Conservation (phyloP, 2,113 vertebrate genomes). For the Nanorana parkeri region DNA sequence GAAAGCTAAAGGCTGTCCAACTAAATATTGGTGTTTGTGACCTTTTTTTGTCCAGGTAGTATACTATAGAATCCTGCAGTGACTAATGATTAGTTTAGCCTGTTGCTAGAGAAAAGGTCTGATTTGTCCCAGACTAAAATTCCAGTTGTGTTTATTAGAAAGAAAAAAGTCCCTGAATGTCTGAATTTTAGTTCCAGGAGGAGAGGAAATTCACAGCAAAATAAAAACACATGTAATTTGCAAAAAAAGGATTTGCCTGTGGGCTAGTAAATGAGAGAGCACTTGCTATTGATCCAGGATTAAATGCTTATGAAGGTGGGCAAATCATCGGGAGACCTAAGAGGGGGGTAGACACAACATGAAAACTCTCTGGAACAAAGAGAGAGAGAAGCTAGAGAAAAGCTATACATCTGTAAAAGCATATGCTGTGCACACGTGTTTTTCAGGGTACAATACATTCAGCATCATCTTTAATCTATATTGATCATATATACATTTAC, state of each 20-base stretch:
- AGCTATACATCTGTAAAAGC: not conserved
- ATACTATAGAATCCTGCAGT: no score
- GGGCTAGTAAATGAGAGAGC: slow-evolving; percentile 47
- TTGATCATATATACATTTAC: no score
- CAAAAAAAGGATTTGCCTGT: slow-evolving; percentile 50
- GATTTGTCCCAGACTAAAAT: slow-evolving; percentile 16
- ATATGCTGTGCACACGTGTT: not conserved
- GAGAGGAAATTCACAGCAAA: slow-evolving; percentile 52
- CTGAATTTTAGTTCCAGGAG: slow-evolving; percentile 12
- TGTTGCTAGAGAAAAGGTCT: not conserved
- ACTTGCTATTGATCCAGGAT: slow-evolving; percentile 52
- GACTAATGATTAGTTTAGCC: no score
- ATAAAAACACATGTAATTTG: slow-evolving; percentile 55
- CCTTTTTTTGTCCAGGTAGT: no score
- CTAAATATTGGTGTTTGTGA: no score
- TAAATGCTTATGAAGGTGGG: slow-evolving; percentile 47
- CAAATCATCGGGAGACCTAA: slow-evolving; percentile 21
- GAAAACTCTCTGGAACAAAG: slow-evolving; percentile 12
- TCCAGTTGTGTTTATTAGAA: slow-evolving; percentile 29
- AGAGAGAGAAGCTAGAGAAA: not conserved
- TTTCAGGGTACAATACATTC: no score
- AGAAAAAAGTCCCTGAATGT: slow-evolving; percentile 20
- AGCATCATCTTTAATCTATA: no score
- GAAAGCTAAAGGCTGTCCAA: no score
- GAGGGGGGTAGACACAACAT: slow-evolving; percentile 14